phyloP scores from a whole-genome alignment of 2,797 vertebrate species.

The Cuniculus paca region DNA sequence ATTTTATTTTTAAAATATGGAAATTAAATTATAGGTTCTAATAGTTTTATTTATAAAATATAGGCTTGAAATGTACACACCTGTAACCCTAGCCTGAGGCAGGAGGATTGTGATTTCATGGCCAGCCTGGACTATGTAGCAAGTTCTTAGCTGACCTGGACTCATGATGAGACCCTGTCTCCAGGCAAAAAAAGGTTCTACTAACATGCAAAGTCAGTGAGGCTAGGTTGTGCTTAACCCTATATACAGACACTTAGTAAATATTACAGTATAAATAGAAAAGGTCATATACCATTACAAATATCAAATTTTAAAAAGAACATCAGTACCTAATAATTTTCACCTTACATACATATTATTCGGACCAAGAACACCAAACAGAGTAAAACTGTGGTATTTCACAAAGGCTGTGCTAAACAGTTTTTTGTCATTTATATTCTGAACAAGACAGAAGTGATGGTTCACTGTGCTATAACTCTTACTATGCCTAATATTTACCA shows the following conservation, averaged over 20 bases:
- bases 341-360: constrained; percentile 11
- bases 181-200: background rate
- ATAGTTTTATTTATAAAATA: background rate
- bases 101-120: background rate
- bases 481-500: background rate
- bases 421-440: constrained; percentile 17
- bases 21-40: background rate
- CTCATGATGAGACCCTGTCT: background rate
- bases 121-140: background rate
- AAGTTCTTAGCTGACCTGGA: background rate
- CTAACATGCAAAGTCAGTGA: background rate
- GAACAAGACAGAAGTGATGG: background rate
- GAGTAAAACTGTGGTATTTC: constrained; percentile 30
- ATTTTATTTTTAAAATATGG: background rate
- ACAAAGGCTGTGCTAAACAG: background rate
- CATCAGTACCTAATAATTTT: constrained; percentile 13
- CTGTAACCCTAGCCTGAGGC: background rate
- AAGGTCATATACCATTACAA: constrained; percentile 10
- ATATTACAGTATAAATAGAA: background rate
- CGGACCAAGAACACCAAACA: constrained; percentile 29
- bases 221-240: background rate
- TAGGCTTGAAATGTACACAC: background rate
- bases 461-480: background rate
- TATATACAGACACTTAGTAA: constrained; percentile 50
- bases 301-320: constrained; percentile 5